These are phyloP conservation scores for Amitus sp. DNA, from an alignment of 2,888 invertebrate genomes.

Conservation along the genomic window DNA sequence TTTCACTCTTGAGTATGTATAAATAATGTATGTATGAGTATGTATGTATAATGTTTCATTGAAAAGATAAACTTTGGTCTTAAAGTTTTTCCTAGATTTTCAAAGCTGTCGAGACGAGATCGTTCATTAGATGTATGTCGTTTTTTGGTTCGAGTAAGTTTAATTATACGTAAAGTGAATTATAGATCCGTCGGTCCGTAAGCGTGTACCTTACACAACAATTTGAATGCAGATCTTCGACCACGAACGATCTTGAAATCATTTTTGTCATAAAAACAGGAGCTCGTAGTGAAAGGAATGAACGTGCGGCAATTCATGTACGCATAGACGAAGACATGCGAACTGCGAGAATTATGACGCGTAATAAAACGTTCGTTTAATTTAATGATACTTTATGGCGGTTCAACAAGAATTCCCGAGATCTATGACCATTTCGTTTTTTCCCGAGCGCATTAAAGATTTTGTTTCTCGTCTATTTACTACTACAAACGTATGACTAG, in stretches of 20 bases:
- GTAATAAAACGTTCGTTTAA: not conserved
- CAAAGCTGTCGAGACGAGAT: too few relatives aligned
- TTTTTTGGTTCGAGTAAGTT: too few relatives aligned
- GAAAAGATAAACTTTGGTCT: too few relatives aligned
- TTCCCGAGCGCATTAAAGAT: too few relatives aligned
- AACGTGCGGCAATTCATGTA: not conserved
- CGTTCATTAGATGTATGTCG: too few relatives aligned
- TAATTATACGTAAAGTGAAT: slow-evolving; percentile 4
- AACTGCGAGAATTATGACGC: not conserved
- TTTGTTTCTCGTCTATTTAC: too few relatives aligned
- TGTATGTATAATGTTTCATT: too few relatives aligned
- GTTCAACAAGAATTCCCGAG: not conserved
- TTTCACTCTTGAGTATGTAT: too few relatives aligned
- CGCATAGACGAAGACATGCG: slow-evolving; percentile 1
- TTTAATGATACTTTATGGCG: not conserved
- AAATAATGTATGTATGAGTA: too few relatives aligned
- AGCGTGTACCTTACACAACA: not conserved
- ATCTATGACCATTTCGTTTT: not conserved
- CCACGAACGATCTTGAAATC: slow-evolving; percentile 1
- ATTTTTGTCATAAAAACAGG: slow-evolving; percentile 8
- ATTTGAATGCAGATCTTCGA: slow-evolving; percentile 2
- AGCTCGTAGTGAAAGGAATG: slow-evolving; percentile 7
- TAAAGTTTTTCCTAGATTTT: too few relatives aligned
- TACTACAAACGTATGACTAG: too few relatives aligned
- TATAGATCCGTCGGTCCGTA: not conserved